Base-by-base conservation (phyloP, 1,140 invertebrate genomes). In the Rhagoletis zephyria region DNA sequence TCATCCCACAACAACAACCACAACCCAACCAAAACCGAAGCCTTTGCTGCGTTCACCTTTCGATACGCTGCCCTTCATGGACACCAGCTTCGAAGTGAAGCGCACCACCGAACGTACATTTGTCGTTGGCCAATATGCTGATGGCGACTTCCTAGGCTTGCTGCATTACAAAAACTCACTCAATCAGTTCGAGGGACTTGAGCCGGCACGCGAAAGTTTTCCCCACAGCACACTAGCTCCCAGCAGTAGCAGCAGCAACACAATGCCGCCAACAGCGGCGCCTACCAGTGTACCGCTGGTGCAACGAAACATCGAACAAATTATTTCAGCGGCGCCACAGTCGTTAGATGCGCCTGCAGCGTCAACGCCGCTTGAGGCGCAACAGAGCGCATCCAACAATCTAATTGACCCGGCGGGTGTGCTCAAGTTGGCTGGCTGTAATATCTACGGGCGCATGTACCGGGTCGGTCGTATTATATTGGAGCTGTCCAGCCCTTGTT, bases 401-500 rank as follows among this genome's bases (percentile, higher is more conserved):
- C 85, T 90, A 87, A 91, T 90, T 87, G 90, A 93, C 88, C 89
- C 91, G 19, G 88, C 90, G n/a, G 90, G 92, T n/a, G 91, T 96
- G 60, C 93, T 97, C 40, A 97, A 97, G 92, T 91, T 98, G 88
- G 96, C 96, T 10, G 97, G 97, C 1, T 98, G 97, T 90, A 98
- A 98, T 93, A 98, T 98, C 89, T 98, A 98, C 90, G 97, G 97
- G 3, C 95, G 96, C 89, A 97, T 98, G 96, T 98, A 98, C 92
- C 94, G 96, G 5, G 96, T 98, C 2, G 97, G 96, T 4, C 94
- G 95, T 90, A 96, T 97, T 89, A 97, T 98, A 87, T 94, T 95
- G 0, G 97, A 98, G 94, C 93, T 98, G 86, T 97, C 97, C 6
- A 95, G 95, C 85, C 95, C 95, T 4, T 98, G 97, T 93, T 94